Evolutionary conservation across 2,797 vertebrate species (phyloP).

Genomic region (Sparidentex hasta): DNA sequence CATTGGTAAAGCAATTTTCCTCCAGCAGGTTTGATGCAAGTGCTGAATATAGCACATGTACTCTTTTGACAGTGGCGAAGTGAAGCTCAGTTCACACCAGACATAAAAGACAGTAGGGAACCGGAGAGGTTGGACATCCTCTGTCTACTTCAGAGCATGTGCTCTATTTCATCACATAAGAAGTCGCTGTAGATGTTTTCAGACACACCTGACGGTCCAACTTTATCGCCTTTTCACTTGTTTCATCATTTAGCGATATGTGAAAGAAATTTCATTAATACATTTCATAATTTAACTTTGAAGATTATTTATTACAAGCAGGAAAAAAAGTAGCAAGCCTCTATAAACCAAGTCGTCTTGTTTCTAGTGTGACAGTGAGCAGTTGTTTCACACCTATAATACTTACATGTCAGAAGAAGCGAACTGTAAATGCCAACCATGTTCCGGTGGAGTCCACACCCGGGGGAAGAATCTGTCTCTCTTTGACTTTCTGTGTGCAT

Average conservation of each 20-base stretch:
- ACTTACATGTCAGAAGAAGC: background rate
- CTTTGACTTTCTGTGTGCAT: background rate
- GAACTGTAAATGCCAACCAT: background rate
- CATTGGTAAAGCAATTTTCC: background rate
- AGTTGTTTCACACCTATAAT: background rate
- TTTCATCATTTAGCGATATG: background rate
- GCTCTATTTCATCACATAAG: background rate
- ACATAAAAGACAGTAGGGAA: slow-evolving; percentile 13
- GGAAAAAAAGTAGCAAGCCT: background rate
- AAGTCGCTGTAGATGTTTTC: background rate
- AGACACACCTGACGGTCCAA: background rate
- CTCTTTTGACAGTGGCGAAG: background rate
- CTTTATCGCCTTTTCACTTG: background rate
- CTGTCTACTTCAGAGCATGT: no score
- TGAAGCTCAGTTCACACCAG: background rate
- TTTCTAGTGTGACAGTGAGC: background rate
- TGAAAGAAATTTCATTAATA: background rate
- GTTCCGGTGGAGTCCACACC: background rate
- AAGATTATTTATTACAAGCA: background rate
- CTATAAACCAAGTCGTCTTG: background rate
- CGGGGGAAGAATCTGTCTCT: background rate
- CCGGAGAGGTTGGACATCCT: background rate
- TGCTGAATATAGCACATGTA: background rate
- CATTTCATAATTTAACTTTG: no score
- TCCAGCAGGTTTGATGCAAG: background rate